phyloP scores from a whole-genome alignment of 2,888 invertebrate genomes.

The Trachelus stipa region DNA sequence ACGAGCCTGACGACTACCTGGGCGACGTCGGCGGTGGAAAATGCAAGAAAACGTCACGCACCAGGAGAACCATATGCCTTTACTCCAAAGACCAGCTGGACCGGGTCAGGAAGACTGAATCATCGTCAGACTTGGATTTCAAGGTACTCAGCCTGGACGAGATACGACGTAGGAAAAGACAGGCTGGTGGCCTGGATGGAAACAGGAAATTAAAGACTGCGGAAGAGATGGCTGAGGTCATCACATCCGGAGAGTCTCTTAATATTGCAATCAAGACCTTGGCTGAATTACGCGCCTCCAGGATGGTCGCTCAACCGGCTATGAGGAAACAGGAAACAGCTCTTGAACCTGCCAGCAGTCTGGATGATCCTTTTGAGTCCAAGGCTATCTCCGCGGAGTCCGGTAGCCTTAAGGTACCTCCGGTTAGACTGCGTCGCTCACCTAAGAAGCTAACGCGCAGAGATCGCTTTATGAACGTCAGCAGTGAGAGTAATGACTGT shows the following conservation, averaged over 20 bases:
- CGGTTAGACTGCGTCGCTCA: conserved; percentile 46
- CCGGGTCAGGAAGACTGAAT: neutral
- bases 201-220: conserved; percentile 17
- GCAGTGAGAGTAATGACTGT: neutral
- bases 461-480: neutral
- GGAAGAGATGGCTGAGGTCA: conserved; percentile 8
- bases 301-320: conserved; percentile 11
- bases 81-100: conserved; percentile 4
- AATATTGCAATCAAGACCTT: conserved; percentile 61
- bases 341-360: conserved; percentile 6
- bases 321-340: conserved; percentile 11
- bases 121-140: conserved; percentile 59
- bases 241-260: conserved; percentile 24
- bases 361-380: conserved; percentile 9
- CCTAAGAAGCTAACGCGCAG: conserved; percentile 12
- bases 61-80: conserved; percentile 13
- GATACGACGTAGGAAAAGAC: conserved; percentile 54
- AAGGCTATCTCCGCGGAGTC: neutral
- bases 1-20: conserved; percentile 65
- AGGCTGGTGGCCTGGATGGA: neutral
- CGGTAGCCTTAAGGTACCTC: conserved; percentile 34
- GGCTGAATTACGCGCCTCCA: conserved; percentile 61
- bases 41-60: conserved; percentile 13
- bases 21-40: conserved; percentile 11
- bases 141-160: conserved; percentile 70